Evolutionary conservation across 2,797 vertebrate genomes (phyloP).

Genomic region (Cyprinella venusta): DNA sequence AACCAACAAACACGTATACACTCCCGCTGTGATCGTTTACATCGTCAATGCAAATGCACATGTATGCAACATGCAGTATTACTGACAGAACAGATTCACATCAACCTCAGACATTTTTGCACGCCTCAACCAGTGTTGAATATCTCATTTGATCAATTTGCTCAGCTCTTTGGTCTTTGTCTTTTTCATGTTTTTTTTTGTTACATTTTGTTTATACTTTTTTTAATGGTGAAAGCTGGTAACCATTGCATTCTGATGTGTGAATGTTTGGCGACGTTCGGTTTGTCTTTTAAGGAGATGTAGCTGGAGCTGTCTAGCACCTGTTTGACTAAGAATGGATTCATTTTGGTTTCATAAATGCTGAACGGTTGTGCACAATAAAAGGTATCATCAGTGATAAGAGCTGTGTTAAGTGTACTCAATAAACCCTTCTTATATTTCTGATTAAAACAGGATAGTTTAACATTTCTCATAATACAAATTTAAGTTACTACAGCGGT

Average conservation of each 20-base stretch:
- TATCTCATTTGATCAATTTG: conserved; percentile 30
- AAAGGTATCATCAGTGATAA: conserved; percentile 49
- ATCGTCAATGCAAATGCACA: conserved; percentile 24
- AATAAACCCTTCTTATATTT: background rate
- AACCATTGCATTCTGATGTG: conserved; percentile 46
- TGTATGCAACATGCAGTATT: conserved; percentile 43
- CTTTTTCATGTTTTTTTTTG: conserved; percentile 77
- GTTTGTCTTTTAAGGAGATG: conserved; percentile 26
- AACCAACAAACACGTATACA: conserved; percentile 5
- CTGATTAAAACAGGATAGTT: background rate
- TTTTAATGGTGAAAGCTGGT: conserved; percentile 44
- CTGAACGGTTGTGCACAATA: conserved; percentile 54
- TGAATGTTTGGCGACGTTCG: conserved; percentile 37
- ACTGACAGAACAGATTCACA: conserved; percentile 28
- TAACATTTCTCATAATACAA: background rate
- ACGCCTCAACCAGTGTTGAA: conserved; percentile 51
- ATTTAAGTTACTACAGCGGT: background rate
- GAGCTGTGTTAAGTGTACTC: conserved; percentile 3
- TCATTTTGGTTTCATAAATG: conserved; percentile 49
- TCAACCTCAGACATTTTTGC: conserved; percentile 29
- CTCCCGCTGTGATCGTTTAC: conserved; percentile 43
- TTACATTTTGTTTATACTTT: conserved; percentile 66
- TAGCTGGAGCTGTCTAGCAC: conserved; percentile 46
- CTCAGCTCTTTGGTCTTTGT: conserved; percentile 64
- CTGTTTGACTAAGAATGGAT: conserved; percentile 48